phyloP scores from a whole-genome alignment of 2,888 invertebrate species.

The Drosophila stalkeri region DNA sequence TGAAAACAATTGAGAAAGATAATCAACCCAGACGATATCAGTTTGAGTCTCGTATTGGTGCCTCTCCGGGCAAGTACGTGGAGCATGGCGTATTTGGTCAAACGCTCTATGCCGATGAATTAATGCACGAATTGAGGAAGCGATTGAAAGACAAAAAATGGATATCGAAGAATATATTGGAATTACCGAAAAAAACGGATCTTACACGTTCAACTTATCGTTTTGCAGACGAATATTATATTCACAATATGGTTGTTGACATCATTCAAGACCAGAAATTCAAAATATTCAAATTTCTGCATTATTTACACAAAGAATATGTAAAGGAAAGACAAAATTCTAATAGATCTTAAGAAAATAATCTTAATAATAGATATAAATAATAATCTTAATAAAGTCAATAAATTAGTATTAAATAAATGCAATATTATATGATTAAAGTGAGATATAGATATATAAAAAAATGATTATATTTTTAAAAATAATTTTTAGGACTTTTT shows the following conservation, averaged over 20 bases:
- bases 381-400: too few relatives aligned
- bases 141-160: neutral
- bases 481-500: too few relatives aligned
- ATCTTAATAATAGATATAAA: too few relatives aligned
- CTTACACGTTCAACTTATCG: too few relatives aligned
- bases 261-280: neutral
- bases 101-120: neutral
- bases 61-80: neutral
- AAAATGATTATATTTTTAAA: too few relatives aligned
- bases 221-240: neutral
- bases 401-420: too few relatives aligned
- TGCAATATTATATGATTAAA: too few relatives aligned
- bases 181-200: neutral
- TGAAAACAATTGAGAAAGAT: neutral
- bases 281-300: neutral
- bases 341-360: too few relatives aligned
- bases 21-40: neutral
- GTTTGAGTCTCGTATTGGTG: neutral
- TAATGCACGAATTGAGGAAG: constrained; percentile 1
- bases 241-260: neutral
- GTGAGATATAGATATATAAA: too few relatives aligned
- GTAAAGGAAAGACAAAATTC: neutral
- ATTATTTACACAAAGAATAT: neutral
- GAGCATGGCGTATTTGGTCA: neutral
- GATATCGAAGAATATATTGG: constrained; percentile 6